Conservation (phyloP, 2,888 invertebrate genomes). For the Dolichomitus sp. region DNA sequence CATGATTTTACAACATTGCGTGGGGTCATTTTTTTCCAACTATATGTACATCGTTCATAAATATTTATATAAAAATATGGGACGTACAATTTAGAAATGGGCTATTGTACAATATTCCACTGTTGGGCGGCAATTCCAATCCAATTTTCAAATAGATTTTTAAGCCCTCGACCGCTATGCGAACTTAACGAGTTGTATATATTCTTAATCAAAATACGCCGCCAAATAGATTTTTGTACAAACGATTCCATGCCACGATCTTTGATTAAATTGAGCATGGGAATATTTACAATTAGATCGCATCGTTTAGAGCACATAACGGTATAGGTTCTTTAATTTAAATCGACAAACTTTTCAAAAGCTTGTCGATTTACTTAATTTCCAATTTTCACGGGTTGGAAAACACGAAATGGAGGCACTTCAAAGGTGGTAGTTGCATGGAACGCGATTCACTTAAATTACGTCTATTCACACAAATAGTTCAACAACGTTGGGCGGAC, state of each 20-base stretch:
- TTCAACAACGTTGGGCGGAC: slow-evolving; percentile 41
- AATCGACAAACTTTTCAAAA: slow-evolving; percentile 3
- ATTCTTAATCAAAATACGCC: too few relatives aligned
- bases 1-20: slow-evolving; percentile 72
- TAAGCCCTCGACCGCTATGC: slow-evolving; percentile 14
- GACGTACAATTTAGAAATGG: slow-evolving; percentile 68
- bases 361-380: slow-evolving; percentile 17
- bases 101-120: slow-evolving; percentile 57
- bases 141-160: slow-evolving; percentile 27
- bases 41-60: slow-evolving; percentile 74
- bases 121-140: slow-evolving; percentile 29
- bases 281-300: background rate
- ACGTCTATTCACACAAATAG: slow-evolving; percentile 51
- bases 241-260: slow-evolving; percentile 1
- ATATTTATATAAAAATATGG: slow-evolving; percentile 78
- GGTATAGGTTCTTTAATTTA: background rate
- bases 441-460: slow-evolving; percentile 35
- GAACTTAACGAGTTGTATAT: background rate
- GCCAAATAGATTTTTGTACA: background rate
- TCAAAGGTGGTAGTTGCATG: slow-evolving; percentile 42
- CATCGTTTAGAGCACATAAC: background rate
- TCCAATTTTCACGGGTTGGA: background rate
- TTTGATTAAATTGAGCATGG: slow-evolving; percentile 9
- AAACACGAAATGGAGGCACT: slow-evolving; percentile 48
- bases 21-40: slow-evolving; percentile 55